A percentile compares a stretch with the other conserved stretches of the same genome.
These are phyloP conservation scores for Calypte anna DNA, from an alignment of 2,113 vertebrate species.

Conservation along the genomic window DNA sequence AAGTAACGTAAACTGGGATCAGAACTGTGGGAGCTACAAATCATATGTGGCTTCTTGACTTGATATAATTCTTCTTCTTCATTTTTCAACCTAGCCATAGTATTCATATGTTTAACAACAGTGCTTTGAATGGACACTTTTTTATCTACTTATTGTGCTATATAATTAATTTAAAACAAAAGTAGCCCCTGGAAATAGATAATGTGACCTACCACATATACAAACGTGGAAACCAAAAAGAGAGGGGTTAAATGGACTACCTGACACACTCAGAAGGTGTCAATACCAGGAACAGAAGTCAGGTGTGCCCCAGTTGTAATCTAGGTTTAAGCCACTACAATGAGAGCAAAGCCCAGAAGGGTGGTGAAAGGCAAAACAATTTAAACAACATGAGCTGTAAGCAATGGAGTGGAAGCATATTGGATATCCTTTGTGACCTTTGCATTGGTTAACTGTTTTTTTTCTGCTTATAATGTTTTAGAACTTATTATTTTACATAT, in stretches of 20 bases:
- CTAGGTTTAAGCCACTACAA: background rate
- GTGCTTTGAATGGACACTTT: background rate
- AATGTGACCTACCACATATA: background rate
- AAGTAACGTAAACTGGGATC: background rate
- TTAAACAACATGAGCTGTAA: background rate
- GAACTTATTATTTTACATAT: background rate
- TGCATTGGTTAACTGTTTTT: background rate
- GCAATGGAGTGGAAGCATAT: background rate
- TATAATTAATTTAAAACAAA: background rate
- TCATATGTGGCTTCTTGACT: background rate
- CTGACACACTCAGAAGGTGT: background rate
- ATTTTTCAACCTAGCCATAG: background rate
- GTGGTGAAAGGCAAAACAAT: background rate
- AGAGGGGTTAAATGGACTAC: background rate
- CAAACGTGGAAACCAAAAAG: background rate
- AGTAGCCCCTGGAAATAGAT: background rate
- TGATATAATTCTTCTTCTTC: background rate
- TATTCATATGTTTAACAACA: background rate
- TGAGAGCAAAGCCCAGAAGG: accelerated
- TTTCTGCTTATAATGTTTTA: background rate
- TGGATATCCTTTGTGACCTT: background rate
- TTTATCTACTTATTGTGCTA: background rate
- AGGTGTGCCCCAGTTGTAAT: background rate
- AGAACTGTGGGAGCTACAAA: background rate
- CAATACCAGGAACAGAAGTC: background rate